Conservation (phyloP, 2,888 invertebrate species). For the Pegoplata infirma region DNA sequence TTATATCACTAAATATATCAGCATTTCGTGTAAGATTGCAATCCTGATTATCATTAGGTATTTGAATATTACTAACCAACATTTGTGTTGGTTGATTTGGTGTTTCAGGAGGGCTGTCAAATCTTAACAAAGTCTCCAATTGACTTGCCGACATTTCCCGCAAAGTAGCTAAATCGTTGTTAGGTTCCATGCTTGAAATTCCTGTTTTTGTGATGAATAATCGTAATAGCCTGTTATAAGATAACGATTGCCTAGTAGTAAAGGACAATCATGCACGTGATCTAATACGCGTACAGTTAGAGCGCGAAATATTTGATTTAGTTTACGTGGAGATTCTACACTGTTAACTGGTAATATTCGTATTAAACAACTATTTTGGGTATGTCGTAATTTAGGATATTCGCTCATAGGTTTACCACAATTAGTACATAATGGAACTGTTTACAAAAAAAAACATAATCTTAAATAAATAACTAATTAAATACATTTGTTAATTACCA, state of each 20-base stretch:
- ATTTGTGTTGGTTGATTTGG: conserved; percentile 6
- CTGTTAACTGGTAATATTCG: conserved; percentile 69
- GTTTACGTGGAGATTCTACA: conserved; percentile 68
- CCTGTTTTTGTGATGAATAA: conserved; percentile 63
- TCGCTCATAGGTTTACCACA: conserved; percentile 73
- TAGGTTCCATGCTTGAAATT: conserved; percentile 75
- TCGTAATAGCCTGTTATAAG: conserved; percentile 71
- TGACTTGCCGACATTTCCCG: conserved; percentile 63
- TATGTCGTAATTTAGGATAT: conserved; percentile 71
- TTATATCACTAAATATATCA: background rate
- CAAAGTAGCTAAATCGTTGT: conserved; percentile 61
- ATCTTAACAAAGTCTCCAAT: conserved; percentile 65
- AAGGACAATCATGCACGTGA: conserved; percentile 70
- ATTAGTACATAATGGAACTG: conserved; percentile 72
- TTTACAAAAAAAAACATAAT: background rate
- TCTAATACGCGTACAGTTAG: conserved; percentile 69
- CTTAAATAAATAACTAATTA: background rate
- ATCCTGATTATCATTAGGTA: background rate
- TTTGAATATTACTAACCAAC: background rate
- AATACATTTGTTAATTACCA: conserved; percentile 63
- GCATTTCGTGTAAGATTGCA: background rate
- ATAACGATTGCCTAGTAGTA: conserved; percentile 73
- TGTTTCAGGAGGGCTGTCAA: conserved; percentile 63
- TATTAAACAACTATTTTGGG: conserved; percentile 68
- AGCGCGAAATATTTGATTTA: conserved; percentile 68